Evolutionary conservation across 2,888 invertebrate genomes (phyloP).

Genomic region (Palloptera scutellata): DNA sequence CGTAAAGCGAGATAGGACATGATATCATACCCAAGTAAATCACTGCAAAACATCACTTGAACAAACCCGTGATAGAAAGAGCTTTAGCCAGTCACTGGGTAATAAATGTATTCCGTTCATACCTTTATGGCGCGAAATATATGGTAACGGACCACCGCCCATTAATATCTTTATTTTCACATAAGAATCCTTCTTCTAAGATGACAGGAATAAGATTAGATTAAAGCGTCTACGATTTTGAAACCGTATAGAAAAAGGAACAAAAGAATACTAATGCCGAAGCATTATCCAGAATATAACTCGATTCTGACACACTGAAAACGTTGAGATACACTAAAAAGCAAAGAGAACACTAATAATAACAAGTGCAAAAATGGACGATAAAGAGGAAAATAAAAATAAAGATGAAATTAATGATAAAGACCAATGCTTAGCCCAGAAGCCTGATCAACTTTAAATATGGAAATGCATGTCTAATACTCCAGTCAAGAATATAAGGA

Average conservation of each 20-base stretch:
- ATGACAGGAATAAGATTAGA: constrained; percentile 24
- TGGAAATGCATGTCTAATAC: too few species aligned
- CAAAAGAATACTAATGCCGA: constrained; percentile 16
- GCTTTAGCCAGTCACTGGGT: too few species aligned
- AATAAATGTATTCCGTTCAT: neutral
- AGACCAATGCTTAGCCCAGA: too few species aligned
- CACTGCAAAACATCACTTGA: constrained; percentile 18
- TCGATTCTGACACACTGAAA: neutral
- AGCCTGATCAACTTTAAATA: too few species aligned
- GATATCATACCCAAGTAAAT: neutral
- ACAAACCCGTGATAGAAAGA: too few species aligned
- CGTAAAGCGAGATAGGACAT: neutral
- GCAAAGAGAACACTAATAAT: neutral
- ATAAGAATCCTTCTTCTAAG: constrained; percentile 24
- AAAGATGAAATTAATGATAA: too few species aligned
- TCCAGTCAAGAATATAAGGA: too few species aligned
- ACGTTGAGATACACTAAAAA: neutral
- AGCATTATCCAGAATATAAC: constrained; percentile 1
- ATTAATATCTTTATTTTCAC: constrained; percentile 9
- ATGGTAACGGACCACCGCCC: too few species aligned
- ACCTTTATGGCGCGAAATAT: constrained; percentile 12
- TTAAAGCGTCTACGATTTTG: constrained; percentile 21
- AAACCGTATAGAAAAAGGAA: constrained; percentile 16
- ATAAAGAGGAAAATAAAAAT: too few species aligned
- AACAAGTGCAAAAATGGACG: neutral